A percentile compares a stretch with the other conserved stretches of the same genome.
Conservation (phyloP, 2,113 vertebrate species). For the Mastomys coucha region DNA sequence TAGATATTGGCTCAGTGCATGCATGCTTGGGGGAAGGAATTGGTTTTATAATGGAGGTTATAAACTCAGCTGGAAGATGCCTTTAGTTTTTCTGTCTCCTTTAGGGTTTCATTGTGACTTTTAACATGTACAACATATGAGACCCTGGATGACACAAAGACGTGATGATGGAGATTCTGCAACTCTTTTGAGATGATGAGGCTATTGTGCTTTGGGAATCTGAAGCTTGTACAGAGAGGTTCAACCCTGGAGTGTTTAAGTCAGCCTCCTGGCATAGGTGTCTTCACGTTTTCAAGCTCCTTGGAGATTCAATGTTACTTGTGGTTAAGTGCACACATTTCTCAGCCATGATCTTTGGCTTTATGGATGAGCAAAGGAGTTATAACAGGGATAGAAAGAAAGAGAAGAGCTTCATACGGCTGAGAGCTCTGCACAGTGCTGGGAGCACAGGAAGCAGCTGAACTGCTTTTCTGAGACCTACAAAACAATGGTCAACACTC, state of each 20-base stretch:
- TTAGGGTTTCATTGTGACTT: neutral
- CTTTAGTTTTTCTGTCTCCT: neutral
- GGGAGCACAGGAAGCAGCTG: neutral
- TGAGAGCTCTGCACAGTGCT: neutral
- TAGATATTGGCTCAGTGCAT: neutral
- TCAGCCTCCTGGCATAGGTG: neutral
- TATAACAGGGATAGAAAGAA: neutral
- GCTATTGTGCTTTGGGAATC: neutral
- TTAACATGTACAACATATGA: neutral
- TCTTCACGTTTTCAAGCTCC: neutral
- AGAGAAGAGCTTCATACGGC: neutral
- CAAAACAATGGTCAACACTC: neutral
- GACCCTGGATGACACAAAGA: neutral
- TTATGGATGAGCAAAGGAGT: neutral
- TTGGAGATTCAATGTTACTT: neutral
- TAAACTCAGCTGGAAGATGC: neutral
- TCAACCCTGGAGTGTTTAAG: neutral
- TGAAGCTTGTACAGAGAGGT: neutral
- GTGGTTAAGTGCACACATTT: neutral
- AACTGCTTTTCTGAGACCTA: constrained; percentile 48
- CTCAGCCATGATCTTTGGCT: neutral
- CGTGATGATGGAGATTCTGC: neutral
- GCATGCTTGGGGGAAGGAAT: neutral
- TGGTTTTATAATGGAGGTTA: neutral
- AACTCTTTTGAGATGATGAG: constrained; percentile 1